Conservation (phyloP, 2,113 vertebrate species). For the Pelusios castaneus region DNA sequence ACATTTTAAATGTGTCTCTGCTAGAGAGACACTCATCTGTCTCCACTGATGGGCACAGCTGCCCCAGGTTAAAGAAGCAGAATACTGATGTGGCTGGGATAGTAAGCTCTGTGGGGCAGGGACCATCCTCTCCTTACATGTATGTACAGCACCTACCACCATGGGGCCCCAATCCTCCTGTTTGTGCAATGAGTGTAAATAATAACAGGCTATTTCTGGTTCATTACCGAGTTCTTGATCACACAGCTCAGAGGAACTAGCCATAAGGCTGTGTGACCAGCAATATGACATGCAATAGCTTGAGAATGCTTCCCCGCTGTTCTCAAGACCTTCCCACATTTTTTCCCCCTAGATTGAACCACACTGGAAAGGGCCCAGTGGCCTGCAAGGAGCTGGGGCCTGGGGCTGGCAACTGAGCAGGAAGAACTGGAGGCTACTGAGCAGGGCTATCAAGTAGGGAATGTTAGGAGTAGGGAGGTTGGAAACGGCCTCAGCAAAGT, state of each 20-base stretch:
- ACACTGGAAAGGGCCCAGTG: background rate
- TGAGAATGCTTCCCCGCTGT: background rate
- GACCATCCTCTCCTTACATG: background rate
- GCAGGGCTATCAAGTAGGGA: background rate
- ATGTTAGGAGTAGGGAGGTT: background rate
- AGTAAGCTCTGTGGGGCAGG: background rate
- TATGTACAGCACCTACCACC: no score
- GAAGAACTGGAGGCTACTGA: background rate
- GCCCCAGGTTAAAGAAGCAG: background rate
- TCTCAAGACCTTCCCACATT: background rate
- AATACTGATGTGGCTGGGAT: background rate
- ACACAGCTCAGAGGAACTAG: background rate
- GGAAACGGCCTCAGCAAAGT: background rate
- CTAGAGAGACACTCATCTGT: background rate
- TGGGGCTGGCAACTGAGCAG: background rate
- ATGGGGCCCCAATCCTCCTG: background rate
- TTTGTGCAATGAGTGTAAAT: background rate
- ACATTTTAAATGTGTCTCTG: background rate
- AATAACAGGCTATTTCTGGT: background rate
- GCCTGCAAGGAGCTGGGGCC: background rate
- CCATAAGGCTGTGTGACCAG: background rate
- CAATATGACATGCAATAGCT: background rate
- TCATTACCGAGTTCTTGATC: background rate
- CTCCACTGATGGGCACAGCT: background rate
- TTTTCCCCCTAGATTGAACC: no score